Conservation (phyloP, 2,113 vertebrate species). For the Corythoichthys intestinalis region DNA sequence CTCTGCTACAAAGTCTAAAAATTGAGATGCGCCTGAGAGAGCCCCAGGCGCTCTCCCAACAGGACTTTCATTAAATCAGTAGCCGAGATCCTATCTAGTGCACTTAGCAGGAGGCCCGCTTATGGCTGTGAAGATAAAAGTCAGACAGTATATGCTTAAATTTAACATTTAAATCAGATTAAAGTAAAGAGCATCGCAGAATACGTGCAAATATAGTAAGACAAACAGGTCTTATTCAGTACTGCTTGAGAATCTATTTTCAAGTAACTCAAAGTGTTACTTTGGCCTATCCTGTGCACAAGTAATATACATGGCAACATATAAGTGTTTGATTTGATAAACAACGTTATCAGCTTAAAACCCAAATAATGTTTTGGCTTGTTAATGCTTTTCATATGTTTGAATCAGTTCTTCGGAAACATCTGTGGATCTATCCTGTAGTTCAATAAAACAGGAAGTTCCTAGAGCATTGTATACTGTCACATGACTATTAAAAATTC, state of each 20-base stretch:
- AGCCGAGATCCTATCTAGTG: constrained; percentile 43
- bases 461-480: background rate
- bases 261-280: background rate
- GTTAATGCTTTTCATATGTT: background rate
- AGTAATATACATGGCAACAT: background rate
- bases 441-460: constrained; percentile 2
- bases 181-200: background rate
- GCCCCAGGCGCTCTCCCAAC: constrained; percentile 38
- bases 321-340: background rate
- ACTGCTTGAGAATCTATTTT: background rate
- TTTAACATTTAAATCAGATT: constrained; percentile 22
- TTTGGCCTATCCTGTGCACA: background rate
- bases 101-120: constrained; percentile 54
- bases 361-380: background rate
- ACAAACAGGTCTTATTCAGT: background rate
- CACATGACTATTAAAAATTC: background rate
- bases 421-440: background rate
- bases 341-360: background rate
- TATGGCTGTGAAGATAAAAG: constrained; percentile 46
- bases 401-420: background rate
- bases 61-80: constrained; percentile 47
- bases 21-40: constrained; percentile 27
- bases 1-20: constrained; percentile 38
- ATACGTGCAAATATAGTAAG: background rate
- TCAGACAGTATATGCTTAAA: constrained; percentile 18